These are phyloP conservation scores for Plotosus lineatus DNA, from an alignment of 2,113 vertebrate species.

Conservation along the genomic window DNA sequence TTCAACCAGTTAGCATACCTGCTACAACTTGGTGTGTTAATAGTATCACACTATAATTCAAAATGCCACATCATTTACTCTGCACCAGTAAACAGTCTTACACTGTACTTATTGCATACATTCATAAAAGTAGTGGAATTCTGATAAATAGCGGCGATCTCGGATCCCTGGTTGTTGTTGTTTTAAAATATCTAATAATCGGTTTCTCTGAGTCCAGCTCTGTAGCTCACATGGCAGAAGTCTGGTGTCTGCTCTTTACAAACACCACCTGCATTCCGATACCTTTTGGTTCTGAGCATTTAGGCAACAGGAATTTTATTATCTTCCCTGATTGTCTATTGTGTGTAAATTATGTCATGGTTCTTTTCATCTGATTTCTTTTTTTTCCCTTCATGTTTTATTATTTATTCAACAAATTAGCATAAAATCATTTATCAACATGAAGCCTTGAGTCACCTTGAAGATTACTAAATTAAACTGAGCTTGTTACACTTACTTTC, in stretches of 20 bases:
- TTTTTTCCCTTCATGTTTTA: neutral
- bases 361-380: neutral
- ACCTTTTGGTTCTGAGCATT: neutral
- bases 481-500: slow-evolving; percentile 16
- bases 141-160: no score
- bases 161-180: no score
- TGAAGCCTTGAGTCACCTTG: slow-evolving; percentile 35
- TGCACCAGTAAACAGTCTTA: no score
- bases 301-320: neutral
- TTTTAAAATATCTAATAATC: neutral
- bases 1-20: no score
- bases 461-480: slow-evolving; percentile 37
- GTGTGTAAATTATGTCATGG: slow-evolving; percentile 9
- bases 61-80: no score
- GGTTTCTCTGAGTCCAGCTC: neutral
- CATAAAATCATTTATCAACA: slow-evolving; percentile 20
- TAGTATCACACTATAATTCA: no score
- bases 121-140: no score
- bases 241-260: neutral
- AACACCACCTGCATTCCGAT: neutral
- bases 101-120: no score
- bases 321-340: neutral
- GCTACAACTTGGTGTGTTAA: no score
- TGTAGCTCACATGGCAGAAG: neutral
- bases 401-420: slow-evolving; percentile 19